phyloP scores from a whole-genome alignment of 35 echinoderm and acorn worm genomes.

The Hemicentrotus pulcherrimus region DNA sequence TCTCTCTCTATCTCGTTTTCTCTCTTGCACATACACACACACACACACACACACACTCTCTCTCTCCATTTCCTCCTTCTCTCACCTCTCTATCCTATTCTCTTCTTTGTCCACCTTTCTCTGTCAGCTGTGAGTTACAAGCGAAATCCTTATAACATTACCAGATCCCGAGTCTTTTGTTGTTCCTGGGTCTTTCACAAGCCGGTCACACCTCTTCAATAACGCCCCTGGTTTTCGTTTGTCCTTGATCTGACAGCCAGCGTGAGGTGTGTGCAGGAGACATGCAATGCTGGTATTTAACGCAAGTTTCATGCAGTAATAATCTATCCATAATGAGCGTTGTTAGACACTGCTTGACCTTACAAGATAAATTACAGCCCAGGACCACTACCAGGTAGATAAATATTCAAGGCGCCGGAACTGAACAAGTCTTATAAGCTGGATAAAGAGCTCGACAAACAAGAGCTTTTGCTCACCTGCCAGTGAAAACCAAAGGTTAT shows the following conservation, averaged over 20 bases:
- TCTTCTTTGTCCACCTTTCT: not conserved
- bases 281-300: not conserved
- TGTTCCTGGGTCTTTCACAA: not conserved
- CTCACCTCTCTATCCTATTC: not conserved
- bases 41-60: too few relatives aligned
- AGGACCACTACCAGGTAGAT: not conserved
- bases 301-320: not conserved
- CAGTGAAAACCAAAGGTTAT: not conserved
- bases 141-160: not conserved
- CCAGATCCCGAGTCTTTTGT: not conserved
- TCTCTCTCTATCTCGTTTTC: not conserved
- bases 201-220: not conserved
- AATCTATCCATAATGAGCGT: not conserved
- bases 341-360: slow-evolving; percentile 10
- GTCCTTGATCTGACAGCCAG: not conserved
- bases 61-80: not conserved
- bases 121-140: not conserved
- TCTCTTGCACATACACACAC: not conserved
- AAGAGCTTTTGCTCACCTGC: not conserved
- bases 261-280: not conserved
- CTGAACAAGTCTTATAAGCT: not conserved
- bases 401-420: not conserved
- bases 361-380: not conserved
- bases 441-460: not conserved
- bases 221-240: not conserved